phyloP scores from a whole-genome alignment of 1,140 invertebrate genomes.

The Papilio dardanus region DNA sequence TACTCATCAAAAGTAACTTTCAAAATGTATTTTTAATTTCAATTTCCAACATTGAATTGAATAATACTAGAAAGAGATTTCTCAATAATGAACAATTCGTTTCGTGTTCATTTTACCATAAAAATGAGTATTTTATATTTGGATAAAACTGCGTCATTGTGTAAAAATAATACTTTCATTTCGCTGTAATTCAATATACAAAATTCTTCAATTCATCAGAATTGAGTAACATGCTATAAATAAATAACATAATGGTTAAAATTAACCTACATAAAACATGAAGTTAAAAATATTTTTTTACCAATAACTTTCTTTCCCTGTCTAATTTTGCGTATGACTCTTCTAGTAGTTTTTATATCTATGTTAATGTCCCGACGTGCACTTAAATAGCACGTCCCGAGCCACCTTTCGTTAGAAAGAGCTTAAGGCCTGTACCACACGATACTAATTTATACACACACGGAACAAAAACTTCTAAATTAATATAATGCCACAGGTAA shows the following conservation, averaged over 20 bases:
- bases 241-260: background rate
- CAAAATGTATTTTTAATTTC: background rate
- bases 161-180: background rate
- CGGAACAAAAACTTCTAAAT: background rate
- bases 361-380: background rate
- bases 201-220: background rate
- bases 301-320: background rate
- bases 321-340: background rate
- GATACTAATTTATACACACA: background rate
- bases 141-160: background rate
- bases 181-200: background rate
- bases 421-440: constrained; percentile 13
- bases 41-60: constrained; percentile 24
- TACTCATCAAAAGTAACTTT: background rate
- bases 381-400: constrained; percentile 16
- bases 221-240: background rate
- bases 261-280: background rate
- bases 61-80: background rate
- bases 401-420: constrained; percentile 7
- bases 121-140: background rate
- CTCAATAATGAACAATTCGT: background rate
- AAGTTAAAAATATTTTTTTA: too few species aligned
- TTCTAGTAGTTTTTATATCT: background rate
- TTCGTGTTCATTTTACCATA: background rate
- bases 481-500: background rate